Conservation (phyloP, 2,888 invertebrate species). For the Byasa hedistus region DNA sequence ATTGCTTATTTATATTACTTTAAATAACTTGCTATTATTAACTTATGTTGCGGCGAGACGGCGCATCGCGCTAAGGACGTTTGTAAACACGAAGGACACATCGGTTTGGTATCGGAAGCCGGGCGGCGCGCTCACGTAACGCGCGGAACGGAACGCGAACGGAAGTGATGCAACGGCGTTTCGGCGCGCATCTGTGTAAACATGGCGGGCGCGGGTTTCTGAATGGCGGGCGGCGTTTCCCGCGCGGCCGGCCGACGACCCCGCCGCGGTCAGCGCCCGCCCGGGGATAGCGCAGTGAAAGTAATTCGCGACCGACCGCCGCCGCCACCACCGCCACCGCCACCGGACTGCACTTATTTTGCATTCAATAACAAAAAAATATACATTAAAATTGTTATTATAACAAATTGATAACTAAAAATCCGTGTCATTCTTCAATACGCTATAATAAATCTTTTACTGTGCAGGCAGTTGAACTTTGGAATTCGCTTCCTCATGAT, state of each 20-base stretch:
- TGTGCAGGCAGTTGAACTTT: too few species aligned
- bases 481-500: too few species aligned
- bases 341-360: too few species aligned
- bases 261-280: slow-evolving; percentile 71
- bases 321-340: slow-evolving; percentile 66
- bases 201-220: slow-evolving; percentile 70
- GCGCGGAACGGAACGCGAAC: slow-evolving; percentile 71
- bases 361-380: too few species aligned
- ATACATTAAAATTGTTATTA: too few species aligned
- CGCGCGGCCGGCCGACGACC: slow-evolving; percentile 76
- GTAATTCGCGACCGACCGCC: slow-evolving; percentile 75
- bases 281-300: slow-evolving; percentile 78
- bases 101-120: slow-evolving; percentile 39
- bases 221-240: slow-evolving; percentile 73
- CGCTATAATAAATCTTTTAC: too few species aligned
- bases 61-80: background rate
- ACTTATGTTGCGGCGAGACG: slow-evolving; percentile 11
- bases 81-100: background rate
- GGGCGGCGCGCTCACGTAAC: slow-evolving; percentile 59
- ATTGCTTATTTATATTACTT: slow-evolving; percentile 38
- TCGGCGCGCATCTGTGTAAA: slow-evolving; percentile 79
- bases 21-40: slow-evolving; percentile 30
- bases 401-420: too few species aligned
- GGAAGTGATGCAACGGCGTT: slow-evolving; percentile 78
- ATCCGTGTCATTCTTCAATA: too few species aligned